These are phyloP conservation scores for Tigriopus japonicus DNA, from an alignment of 1,140 invertebrate genomes.

Conservation along the genomic window DNA sequence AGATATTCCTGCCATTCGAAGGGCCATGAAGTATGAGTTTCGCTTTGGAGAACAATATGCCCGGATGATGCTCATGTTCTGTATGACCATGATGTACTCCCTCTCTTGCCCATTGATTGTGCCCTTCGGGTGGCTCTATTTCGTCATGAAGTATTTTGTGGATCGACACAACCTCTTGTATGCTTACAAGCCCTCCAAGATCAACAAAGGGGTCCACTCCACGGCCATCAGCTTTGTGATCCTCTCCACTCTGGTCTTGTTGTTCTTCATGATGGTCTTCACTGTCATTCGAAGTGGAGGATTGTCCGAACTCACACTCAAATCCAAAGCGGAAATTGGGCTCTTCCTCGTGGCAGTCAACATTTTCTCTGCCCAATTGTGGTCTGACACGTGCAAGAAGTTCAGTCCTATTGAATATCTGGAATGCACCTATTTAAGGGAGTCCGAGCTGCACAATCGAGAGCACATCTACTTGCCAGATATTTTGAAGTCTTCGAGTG, in stretches of 20 bases:
- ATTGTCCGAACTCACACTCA: conserved; percentile 14
- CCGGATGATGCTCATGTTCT: conserved; percentile 81
- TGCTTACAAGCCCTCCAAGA: conserved; percentile 62
- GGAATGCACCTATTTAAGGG: neutral
- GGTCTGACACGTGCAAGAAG: conserved; percentile 35
- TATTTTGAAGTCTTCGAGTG: neutral
- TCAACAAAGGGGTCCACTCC: conserved; percentile 38
- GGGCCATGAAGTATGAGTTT: conserved; percentile 73
- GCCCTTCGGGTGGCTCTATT: conserved; percentile 68
- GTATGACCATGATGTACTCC: conserved; percentile 65
- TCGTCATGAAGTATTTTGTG: conserved; percentile 72
- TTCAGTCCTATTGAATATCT: conserved; percentile 29
- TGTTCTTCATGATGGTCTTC: conserved; percentile 33
- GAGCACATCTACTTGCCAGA: neutral
- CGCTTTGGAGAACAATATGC: conserved; percentile 88
- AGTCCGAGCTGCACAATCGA: neutral
- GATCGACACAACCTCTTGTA: conserved; percentile 91
- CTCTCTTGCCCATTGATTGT: conserved; percentile 80
- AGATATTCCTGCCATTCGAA: conserved; percentile 64
- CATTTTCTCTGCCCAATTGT: conserved; percentile 33
- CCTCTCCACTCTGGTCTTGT: conserved; percentile 36
- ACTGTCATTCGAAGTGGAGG: conserved; percentile 20
- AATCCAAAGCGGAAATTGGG: conserved; percentile 30
- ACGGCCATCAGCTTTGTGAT: conserved; percentile 42
- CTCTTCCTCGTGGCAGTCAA: conserved; percentile 33